Percentiles rank a stretch among this genome's conserved stretches.
Evolutionary conservation across 1,140 invertebrate genomes (phyloP).

Genomic region (Danaus melanippus): DNA sequence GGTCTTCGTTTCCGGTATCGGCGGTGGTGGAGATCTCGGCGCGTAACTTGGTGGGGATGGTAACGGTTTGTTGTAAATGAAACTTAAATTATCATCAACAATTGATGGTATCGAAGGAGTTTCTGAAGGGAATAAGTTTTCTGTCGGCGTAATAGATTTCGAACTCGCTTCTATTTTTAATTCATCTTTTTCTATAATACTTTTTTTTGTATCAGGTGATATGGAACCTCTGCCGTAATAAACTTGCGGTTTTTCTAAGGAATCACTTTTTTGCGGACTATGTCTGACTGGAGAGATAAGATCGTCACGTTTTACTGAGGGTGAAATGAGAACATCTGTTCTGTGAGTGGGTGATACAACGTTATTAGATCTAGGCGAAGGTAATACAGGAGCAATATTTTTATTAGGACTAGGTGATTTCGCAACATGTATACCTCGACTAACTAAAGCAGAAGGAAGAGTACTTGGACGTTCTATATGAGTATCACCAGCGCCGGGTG

Average conservation of each 20-base stretch:
- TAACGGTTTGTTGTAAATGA: constrained; percentile 16
- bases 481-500: constrained; percentile 51
- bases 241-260: constrained; percentile 28
- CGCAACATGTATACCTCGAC: constrained; percentile 43
- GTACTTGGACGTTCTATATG: constrained; percentile 56
- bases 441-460: constrained; percentile 51
- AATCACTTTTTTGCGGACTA: constrained; percentile 24
- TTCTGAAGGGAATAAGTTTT: constrained; percentile 14
- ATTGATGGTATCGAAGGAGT: constrained; percentile 2
- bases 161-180: constrained; percentile 21
- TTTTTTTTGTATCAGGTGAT: constrained; percentile 30
- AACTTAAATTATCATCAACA: constrained; percentile 2
- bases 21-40: constrained; percentile 45
- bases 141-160: constrained; percentile 23
- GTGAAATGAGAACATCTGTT: constrained; percentile 37
- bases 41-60: constrained; percentile 46
- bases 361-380: constrained; percentile 50
- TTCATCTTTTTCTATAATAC: constrained; percentile 23
- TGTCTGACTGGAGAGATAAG: constrained; percentile 32
- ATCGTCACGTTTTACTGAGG: constrained; percentile 19
- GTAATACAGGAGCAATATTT: constrained; percentile 44
- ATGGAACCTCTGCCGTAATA: constrained; percentile 28
- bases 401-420: constrained; percentile 65
- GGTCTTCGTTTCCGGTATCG: constrained; percentile 21
- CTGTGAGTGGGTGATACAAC: constrained; percentile 35